Conservation (phyloP, 1,140 invertebrate species). For the Watersipora subatra region DNA sequence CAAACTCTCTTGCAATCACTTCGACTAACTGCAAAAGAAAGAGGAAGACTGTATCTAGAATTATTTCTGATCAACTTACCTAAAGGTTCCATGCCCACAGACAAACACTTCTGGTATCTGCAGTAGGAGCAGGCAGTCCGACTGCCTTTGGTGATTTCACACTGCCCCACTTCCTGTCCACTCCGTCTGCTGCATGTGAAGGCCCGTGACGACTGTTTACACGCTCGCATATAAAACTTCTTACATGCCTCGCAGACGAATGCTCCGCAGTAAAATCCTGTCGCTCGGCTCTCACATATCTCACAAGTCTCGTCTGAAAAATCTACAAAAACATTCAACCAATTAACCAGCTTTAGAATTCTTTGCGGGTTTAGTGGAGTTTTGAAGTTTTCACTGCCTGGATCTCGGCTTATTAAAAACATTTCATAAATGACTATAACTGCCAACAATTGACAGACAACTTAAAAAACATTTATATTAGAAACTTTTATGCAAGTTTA, state of each 20-base stretch:
- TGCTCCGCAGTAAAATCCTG: constrained; percentile 40
- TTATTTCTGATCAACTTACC: constrained; percentile 53
- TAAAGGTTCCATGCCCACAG: constrained; percentile 97
- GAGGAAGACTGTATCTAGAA: no score
- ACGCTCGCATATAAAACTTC: constrained; percentile 6
- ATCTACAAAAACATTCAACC: no score
- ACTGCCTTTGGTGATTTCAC: constrained; percentile 34
- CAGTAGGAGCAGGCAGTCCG: constrained; percentile 77
- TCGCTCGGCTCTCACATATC: constrained; percentile 35
- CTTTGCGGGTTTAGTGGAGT: no score
- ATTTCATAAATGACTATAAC: no score
- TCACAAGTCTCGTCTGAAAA: constrained; percentile 22
- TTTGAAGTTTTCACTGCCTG: no score
- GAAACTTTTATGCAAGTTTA: no score
- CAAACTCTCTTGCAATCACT: no score
- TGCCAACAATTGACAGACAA: no score
- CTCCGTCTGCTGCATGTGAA: neutral
- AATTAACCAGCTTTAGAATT: no score
- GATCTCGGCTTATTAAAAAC: no score
- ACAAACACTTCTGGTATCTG: constrained; percentile 95
- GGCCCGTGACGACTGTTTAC: neutral
- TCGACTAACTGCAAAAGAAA: no score
- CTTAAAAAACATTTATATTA: no score
- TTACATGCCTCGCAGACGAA: constrained; percentile 42
- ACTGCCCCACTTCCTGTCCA: constrained; percentile 17